Conservation (phyloP, 2,888 invertebrate genomes). For the Axea sp. region DNA sequence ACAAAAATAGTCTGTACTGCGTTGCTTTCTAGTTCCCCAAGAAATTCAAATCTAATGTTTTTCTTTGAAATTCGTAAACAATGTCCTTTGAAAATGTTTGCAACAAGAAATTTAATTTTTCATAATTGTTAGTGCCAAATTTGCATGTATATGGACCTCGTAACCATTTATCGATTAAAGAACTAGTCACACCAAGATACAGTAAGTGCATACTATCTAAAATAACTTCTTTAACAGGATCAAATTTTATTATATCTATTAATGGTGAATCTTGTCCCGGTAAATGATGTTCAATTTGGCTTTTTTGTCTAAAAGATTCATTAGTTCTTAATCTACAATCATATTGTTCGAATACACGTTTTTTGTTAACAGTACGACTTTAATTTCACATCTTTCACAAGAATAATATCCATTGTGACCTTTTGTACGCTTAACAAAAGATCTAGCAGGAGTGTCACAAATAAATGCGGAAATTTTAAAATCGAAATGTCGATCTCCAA, state of each 20-base stretch:
- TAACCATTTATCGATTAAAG: conserved; percentile 33
- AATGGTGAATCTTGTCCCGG: conserved; percentile 11
- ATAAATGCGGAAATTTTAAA: conserved; percentile 14
- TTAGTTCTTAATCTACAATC: conserved; percentile 12
- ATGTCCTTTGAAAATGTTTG: conserved; percentile 18
- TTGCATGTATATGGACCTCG: conserved; percentile 28
- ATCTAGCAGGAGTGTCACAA: conserved; percentile 33
- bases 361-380: conserved; percentile 32
- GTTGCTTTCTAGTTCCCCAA: conserved; percentile 48
- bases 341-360: conserved; percentile 5
- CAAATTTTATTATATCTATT: conserved; percentile 27
- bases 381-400: conserved; percentile 38
- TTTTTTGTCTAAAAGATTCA: conserved; percentile 23
- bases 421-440: conserved; percentile 20
- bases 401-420: conserved; percentile 31
- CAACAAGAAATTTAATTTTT: conserved; percentile 12
- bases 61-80: conserved; percentile 41
- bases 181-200: conserved; percentile 23
- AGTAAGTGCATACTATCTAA: conserved; percentile 49
- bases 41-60: conserved; percentile 39
- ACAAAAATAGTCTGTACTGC: conserved; percentile 38
- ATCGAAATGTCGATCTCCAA: conserved; percentile 7
- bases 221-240: conserved; percentile 24
- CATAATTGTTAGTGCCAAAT: conserved; percentile 13
- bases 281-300: conserved; percentile 34